Conservation (phyloP, 2,888 invertebrate genomes). For the Syrista parreyssii region DNA sequence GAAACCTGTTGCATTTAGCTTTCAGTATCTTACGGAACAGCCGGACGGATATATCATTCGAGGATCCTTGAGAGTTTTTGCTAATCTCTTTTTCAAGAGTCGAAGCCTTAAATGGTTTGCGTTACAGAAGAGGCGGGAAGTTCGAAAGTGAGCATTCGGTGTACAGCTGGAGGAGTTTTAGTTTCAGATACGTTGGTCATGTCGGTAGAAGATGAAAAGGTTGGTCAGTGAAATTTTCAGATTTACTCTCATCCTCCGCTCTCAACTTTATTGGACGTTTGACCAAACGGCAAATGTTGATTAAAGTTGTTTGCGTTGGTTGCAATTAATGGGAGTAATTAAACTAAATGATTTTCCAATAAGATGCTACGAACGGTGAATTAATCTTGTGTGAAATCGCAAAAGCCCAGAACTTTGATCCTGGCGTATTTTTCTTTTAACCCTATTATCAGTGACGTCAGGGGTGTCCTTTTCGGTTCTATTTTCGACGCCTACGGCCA, state of each 20-base stretch:
- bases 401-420: background rate
- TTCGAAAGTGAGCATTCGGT: background rate
- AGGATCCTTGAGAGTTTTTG: background rate
- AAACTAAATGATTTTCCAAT: too few relatives aligned
- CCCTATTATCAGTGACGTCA: conserved; percentile 13
- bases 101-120: background rate
- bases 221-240: background rate
- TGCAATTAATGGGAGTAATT: background rate
- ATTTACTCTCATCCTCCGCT: background rate
- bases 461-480: background rate
- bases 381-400: background rate
- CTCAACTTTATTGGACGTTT: background rate
- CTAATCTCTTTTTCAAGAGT: background rate
- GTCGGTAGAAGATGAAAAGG: background rate
- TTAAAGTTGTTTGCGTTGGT: background rate
- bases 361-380: too few relatives aligned
- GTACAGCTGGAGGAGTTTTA: background rate
- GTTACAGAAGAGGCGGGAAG: background rate
- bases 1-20: background rate
- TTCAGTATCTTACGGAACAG: background rate
- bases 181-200: background rate
- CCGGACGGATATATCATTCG: background rate
- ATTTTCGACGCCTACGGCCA: background rate
- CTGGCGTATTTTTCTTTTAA: conserved; percentile 1
- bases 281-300: background rate